These are phyloP conservation scores for Pogonomyrmex californicus DNA, from an alignment of 1,140 invertebrate genomes.

Conservation along the genomic window DNA sequence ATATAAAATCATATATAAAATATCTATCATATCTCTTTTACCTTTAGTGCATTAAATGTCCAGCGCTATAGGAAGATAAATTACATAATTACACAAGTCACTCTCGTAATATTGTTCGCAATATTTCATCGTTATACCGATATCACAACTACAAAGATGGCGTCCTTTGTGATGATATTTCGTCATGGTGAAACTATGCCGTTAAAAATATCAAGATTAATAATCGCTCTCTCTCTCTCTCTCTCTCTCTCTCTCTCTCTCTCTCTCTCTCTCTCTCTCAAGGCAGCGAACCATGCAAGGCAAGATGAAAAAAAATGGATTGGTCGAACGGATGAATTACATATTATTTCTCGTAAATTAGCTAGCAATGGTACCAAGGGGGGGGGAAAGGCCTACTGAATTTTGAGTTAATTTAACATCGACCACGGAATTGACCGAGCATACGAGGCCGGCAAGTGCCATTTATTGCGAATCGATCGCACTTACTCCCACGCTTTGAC, in stretches of 20 bases:
- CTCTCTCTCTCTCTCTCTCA: neutral
- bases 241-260: neutral
- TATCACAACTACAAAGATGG: conserved; percentile 26
- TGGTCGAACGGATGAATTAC: conserved; percentile 35
- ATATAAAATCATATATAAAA: neutral
- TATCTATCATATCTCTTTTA: neutral
- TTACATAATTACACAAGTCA: conserved; percentile 64
- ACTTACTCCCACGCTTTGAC: conserved; percentile 69
- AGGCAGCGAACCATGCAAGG: neutral
- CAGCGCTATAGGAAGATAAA: conserved; percentile 40
- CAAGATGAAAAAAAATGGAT: neutral
- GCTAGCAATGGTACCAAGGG: neutral
- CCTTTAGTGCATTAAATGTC: neutral
- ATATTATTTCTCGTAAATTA: conserved; percentile 29
- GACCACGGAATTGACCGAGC: conserved; percentile 77
- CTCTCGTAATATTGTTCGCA: conserved; percentile 39
- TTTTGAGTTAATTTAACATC: conserved; percentile 82
- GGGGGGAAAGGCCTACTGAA: conserved; percentile 53
- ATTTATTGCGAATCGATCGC: conserved; percentile 84
- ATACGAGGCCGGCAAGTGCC: conserved; percentile 70
- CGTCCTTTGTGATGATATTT: conserved; percentile 54
- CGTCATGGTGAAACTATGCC: conserved; percentile 37
- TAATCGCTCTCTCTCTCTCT: neutral
- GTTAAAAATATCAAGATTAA: conserved; percentile 56
- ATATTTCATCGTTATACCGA: conserved; percentile 61